Percentiles rank a stretch among this genome's conserved stretches.
Conservation (phyloP, 1,140 invertebrate genomes). For the Drosophila pectinifera region DNA sequence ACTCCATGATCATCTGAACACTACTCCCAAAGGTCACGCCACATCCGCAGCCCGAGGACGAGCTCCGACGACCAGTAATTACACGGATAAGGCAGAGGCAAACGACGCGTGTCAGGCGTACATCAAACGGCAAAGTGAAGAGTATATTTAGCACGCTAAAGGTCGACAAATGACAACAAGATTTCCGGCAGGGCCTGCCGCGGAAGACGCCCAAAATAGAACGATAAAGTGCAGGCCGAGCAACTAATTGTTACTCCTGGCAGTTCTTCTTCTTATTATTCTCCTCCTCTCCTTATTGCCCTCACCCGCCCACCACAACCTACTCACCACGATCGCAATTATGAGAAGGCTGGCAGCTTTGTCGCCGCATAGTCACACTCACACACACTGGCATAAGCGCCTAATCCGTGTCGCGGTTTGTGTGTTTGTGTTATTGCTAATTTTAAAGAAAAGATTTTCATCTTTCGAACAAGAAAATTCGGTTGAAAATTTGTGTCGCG, state of each 20-base stretch:
- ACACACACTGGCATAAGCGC: constrained; percentile 25
- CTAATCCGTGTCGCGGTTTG: constrained; percentile 49
- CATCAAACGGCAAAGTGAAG: constrained; percentile 25
- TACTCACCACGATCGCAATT: constrained; percentile 53
- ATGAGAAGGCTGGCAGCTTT: constrained; percentile 49
- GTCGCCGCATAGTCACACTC: constrained; percentile 37
- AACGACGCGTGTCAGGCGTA: constrained; percentile 20
- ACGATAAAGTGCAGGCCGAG: constrained; percentile 59
- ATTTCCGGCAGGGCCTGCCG: constrained; percentile 66
- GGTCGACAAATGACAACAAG: constrained; percentile 79
- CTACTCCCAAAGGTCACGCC: constrained; percentile 29
- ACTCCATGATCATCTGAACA: constrained; percentile 23
- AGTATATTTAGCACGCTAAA: constrained; percentile 62
- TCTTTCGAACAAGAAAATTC: constrained; percentile 74
- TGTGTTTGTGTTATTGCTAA: constrained; percentile 70
- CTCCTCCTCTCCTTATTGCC: constrained; percentile 7
- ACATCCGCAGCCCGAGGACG: constrained; percentile 7
- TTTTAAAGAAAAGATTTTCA: constrained; percentile 81
- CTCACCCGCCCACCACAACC: neutral
- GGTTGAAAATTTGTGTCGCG: constrained; percentile 74
- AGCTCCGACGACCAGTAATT: constrained; percentile 17
- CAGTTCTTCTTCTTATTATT: constrained; percentile 2
- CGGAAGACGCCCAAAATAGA: constrained; percentile 59
- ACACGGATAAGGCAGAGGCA: constrained; percentile 23
- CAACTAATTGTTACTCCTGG: constrained; percentile 54